Percentiles rank a stretch among this genome's conserved stretches.
Conservation (phyloP, 2,113 vertebrate species). For the Poeciliopsis occidentalis region DNA sequence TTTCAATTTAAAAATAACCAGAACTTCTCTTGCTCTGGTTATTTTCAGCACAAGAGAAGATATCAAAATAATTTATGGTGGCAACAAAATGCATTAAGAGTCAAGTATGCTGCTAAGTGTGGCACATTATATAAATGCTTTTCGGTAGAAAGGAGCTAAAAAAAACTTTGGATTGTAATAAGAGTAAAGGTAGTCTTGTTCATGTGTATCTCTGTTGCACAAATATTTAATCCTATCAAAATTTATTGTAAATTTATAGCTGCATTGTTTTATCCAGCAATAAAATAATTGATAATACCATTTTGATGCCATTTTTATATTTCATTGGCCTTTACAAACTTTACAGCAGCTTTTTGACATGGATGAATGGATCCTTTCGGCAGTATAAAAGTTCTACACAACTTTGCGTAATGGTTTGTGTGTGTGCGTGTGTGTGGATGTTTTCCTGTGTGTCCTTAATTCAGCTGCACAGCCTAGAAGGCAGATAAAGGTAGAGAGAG, state of each 20-base stretch:
- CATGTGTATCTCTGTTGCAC: conserved; percentile 24
- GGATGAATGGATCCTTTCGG: conserved; percentile 50
- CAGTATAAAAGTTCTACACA: conserved; percentile 32
- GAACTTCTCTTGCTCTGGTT: too few relatives aligned
- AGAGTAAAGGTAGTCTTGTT: conserved; percentile 24
- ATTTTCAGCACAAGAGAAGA: background rate
- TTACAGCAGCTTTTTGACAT: conserved; percentile 58
- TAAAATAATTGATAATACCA: conserved; percentile 32
- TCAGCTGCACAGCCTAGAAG: conserved; percentile 61
- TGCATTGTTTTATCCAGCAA: conserved; percentile 42
- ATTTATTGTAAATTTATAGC: conserved; percentile 42
- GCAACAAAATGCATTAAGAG: background rate
- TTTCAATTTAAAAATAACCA: background rate
- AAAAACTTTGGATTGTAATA: background rate
- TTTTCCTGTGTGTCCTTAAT: conserved; percentile 52
- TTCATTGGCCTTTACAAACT: conserved; percentile 53
- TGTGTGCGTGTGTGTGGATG: background rate
- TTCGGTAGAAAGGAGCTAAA: background rate
- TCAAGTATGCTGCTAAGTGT: background rate
- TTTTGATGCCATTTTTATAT: conserved; percentile 54
- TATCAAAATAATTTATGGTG: background rate
- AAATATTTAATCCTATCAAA: conserved; percentile 26
- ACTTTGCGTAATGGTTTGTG: conserved; percentile 46
- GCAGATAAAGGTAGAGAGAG: conserved; percentile 59
- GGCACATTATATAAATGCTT: conserved; percentile 13